Conservation (phyloP, 2,113 vertebrate genomes). For the Brachypodius melanocephalos region DNA sequence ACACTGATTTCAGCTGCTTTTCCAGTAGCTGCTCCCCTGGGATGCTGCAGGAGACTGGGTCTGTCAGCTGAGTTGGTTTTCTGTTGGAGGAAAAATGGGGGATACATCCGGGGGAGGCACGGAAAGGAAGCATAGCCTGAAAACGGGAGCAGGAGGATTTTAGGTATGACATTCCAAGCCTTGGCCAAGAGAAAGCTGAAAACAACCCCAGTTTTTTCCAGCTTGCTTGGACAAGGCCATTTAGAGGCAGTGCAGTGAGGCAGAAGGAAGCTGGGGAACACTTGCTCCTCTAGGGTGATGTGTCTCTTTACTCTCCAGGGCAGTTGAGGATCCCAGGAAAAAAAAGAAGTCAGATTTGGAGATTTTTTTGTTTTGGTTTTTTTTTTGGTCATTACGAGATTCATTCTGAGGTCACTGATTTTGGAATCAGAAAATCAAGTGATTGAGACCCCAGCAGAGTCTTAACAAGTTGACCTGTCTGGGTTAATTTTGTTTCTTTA, state of each 20-base stretch:
- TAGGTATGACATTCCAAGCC: not conserved
- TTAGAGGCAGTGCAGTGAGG: not conserved
- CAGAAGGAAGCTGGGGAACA: not conserved
- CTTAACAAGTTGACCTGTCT: not conserved
- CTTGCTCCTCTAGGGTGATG: not conserved
- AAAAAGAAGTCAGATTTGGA: not conserved
- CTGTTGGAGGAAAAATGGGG: not conserved
- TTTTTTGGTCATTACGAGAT: not conserved
- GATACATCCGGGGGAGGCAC: fast-evolving
- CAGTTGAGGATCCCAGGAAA: not conserved
- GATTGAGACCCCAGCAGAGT: not conserved
- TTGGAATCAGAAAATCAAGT: not conserved
- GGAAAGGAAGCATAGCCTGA: fast-evolving
- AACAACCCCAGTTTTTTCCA: not conserved
- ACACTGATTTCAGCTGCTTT: not conserved
- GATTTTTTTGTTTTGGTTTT: not conserved
- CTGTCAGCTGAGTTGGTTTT: not conserved
- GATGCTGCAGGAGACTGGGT: not conserved
- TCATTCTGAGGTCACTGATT: not conserved
- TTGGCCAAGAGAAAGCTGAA: not conserved
- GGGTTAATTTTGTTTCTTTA: not conserved
- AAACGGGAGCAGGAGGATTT: not conserved
- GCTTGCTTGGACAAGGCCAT: not conserved
- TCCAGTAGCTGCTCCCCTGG: not conserved
- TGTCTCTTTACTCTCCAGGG: not conserved